These are phyloP conservation scores for Jaculus jaculus DNA, from an alignment of 2,113 vertebrate species.

Conservation along the genomic window DNA sequence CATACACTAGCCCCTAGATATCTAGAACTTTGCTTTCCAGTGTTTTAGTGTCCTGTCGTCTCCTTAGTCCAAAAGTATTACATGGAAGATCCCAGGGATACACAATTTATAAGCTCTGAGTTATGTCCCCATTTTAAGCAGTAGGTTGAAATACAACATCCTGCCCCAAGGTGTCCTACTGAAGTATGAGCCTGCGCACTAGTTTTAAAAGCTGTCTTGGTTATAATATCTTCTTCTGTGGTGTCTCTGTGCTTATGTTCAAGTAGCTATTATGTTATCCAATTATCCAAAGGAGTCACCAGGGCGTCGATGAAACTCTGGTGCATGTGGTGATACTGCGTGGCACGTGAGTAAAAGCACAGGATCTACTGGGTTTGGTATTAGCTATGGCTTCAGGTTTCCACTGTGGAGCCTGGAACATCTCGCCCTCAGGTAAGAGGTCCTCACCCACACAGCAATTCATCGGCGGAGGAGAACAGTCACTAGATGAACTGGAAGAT, in stretches of 20 bases:
- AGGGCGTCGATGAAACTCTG: not conserved
- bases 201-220: not conserved
- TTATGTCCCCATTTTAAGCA: not conserved
- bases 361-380: not conserved
- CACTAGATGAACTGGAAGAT: constrained; percentile 1
- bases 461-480: not conserved
- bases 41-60: not conserved
- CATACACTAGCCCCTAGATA: accelerated
- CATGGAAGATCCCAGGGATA: not conserved
- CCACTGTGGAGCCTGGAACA: not conserved
- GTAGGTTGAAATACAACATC: not conserved
- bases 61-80: not conserved
- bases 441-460: not conserved
- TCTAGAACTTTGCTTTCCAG: not conserved
- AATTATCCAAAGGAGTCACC: not conserved
- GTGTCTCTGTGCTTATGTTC: not conserved
- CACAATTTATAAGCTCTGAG: not conserved
- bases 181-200: not conserved
- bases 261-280: not conserved
- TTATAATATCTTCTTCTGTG: not conserved
- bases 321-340: no score
- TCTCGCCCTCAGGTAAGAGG: not conserved
- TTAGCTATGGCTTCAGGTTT: not conserved
- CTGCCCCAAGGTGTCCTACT: not conserved
- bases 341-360: not conserved